Conservation (phyloP, 1,140 invertebrate species). For the Drosophila yakuba region DNA sequence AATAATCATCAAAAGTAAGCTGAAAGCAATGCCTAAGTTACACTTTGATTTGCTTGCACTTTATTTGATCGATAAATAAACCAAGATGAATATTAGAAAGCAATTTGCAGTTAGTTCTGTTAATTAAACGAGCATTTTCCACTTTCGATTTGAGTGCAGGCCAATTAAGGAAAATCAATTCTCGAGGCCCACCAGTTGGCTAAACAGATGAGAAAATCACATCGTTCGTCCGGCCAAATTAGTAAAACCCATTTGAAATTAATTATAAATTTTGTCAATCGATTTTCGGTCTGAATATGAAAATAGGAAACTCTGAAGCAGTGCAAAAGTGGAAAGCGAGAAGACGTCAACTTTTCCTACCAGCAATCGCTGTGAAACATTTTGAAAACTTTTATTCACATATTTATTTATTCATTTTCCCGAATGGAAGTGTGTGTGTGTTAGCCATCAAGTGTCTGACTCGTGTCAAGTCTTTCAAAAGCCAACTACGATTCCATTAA, state of each 20-base stretch:
- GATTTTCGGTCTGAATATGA: conserved; percentile 30
- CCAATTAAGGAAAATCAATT: conserved; percentile 37
- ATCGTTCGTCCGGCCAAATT: conserved; percentile 27
- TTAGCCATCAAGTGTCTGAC: conserved; percentile 50
- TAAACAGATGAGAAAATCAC: conserved; percentile 42
- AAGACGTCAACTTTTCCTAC: background rate
- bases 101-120: conserved; percentile 5
- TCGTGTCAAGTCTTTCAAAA: conserved; percentile 47
- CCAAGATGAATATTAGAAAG: conserved; percentile 13
- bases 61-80: conserved; percentile 38
- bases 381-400: conserved; percentile 53
- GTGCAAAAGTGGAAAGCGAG: background rate
- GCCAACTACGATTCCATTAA: conserved; percentile 42
- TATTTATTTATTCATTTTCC: conserved; percentile 43
- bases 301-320: conserved; percentile 7
- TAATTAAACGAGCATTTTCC: conserved; percentile 33
- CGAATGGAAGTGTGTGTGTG: conserved; percentile 15
- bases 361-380: conserved; percentile 26
- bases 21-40: background rate
- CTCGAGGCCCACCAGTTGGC: background rate
- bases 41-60: conserved; percentile 9
- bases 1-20: background rate
- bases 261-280: conserved; percentile 52
- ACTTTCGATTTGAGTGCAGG: conserved; percentile 30
- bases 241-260: conserved; percentile 44